Evolutionary conservation across 1,140 invertebrate species (phyloP).

Genomic region (Battus philenor): DNA sequence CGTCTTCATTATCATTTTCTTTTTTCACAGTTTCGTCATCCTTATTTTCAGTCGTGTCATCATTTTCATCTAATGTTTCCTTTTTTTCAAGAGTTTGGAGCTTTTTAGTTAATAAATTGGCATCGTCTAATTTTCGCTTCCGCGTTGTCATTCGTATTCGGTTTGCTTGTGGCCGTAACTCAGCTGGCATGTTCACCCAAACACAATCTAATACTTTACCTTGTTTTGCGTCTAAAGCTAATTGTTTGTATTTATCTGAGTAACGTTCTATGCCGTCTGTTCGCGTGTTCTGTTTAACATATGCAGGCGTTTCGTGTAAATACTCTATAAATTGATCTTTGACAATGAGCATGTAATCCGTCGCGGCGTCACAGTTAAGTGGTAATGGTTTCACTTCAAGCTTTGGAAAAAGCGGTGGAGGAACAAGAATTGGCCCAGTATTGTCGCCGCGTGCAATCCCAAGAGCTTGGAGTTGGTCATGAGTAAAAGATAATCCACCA

Average conservation of each 20-base stretch:
- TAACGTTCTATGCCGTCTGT: conserved; percentile 69
- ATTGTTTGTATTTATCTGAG: conserved; percentile 73
- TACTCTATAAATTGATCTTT: conserved; percentile 73
- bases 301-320: conserved; percentile 69
- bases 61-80: conserved; percentile 44
- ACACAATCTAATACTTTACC: conserved; percentile 54
- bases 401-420: conserved; percentile 72
- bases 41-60: conserved; percentile 38
- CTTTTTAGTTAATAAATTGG: conserved; percentile 53
- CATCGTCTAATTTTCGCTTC: conserved; percentile 63
- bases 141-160: conserved; percentile 25
- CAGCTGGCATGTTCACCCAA: conserved; percentile 63
- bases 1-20: conserved; percentile 43
- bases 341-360: conserved; percentile 71
- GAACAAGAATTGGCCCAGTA: conserved; percentile 46
- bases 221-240: conserved; percentile 62
- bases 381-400: conserved; percentile 65
- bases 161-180: conserved; percentile 55
- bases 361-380: conserved; percentile 57
- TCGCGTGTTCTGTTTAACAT: conserved; percentile 50
- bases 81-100: conserved; percentile 69
- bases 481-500: conserved; percentile 55
- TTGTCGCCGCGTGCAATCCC: conserved; percentile 65
- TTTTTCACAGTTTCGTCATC: conserved; percentile 47
- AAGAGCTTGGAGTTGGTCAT: conserved; percentile 67